Percentiles rank a stretch among this genome's conserved stretches.
Conservation (phyloP, 2,888 invertebrate species). For the Hedya salicella region DNA sequence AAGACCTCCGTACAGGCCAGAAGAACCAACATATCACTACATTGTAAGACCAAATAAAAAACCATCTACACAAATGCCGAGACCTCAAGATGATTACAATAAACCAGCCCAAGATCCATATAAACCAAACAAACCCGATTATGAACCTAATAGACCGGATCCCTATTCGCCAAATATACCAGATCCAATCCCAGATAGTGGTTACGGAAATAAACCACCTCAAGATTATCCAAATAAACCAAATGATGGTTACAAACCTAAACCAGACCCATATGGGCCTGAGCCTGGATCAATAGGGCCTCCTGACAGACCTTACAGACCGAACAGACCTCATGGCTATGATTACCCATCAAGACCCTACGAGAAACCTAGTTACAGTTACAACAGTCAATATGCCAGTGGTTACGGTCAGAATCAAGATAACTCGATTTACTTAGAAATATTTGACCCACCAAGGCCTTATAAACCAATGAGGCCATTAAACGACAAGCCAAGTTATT, state of each 20-base stretch:
- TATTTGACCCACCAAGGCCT: slow-evolving; percentile 72
- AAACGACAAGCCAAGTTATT: slow-evolving; percentile 56
- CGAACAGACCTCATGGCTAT: slow-evolving; percentile 53
- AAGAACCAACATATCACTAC: slow-evolving; percentile 70
- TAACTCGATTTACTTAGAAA: slow-evolving; percentile 72
- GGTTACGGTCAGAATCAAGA: slow-evolving; percentile 67
- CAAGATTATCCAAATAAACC: slow-evolving; percentile 36
- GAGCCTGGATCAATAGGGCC: slow-evolving; percentile 55
- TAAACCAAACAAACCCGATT: slow-evolving; percentile 40
- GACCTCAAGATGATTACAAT: slow-evolving; percentile 51
- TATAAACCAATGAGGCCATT: slow-evolving; percentile 59
- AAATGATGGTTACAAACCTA: slow-evolving; percentile 50
- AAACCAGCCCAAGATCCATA: slow-evolving; percentile 44
- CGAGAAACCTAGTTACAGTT: slow-evolving; percentile 59
- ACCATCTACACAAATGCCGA: slow-evolving; percentile 55
- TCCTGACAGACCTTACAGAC: slow-evolving; percentile 57
- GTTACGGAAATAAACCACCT: slow-evolving; percentile 34
- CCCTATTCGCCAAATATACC: slow-evolving; percentile 30
- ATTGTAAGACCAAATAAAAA: slow-evolving; percentile 69
- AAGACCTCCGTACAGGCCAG: slow-evolving; percentile 55
- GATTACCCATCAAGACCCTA: slow-evolving; percentile 50
- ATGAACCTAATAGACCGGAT: slow-evolving; percentile 33
- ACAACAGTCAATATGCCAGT: slow-evolving; percentile 68
- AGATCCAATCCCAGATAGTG: slow-evolving; percentile 27
- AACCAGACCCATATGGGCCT: slow-evolving; percentile 52